Conservation (phyloP, 2,888 invertebrate species). For the Melieria crassipennis region DNA sequence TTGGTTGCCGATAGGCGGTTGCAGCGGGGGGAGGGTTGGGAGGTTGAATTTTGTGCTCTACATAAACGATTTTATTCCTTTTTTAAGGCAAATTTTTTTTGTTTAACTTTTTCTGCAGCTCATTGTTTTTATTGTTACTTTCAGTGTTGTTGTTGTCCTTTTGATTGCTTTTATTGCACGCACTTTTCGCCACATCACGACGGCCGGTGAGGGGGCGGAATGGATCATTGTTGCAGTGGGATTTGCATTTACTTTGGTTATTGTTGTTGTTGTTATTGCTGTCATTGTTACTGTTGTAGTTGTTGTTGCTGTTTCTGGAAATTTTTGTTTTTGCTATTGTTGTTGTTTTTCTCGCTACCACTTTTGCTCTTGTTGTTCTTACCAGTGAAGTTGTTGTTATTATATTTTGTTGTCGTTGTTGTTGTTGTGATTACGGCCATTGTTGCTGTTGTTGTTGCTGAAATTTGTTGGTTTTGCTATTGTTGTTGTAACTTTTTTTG, state of each 20-base stretch:
- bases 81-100: no score
- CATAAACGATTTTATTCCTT: no score
- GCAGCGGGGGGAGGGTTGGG: no score
- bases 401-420: slow-evolving; percentile 8
- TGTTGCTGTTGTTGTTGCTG: slow-evolving; percentile 12
- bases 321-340: not conserved
- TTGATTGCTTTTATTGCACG: slow-evolving; percentile 30
- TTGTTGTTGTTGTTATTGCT: slow-evolving; percentile 1
- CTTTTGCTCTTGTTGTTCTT: slow-evolving; percentile 14
- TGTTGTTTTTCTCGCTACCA: not conserved
- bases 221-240: no score
- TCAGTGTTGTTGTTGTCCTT: slow-evolving; percentile 16
- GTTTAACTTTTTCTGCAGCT: no score
- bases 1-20: no score
- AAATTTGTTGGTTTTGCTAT: slow-evolving; percentile 2
- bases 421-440: slow-evolving; percentile 21
- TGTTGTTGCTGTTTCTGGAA: not conserved
- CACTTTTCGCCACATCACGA: slow-evolving; percentile 19
- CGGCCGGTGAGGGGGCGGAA: no score
- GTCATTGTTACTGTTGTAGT: not conserved
- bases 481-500: slow-evolving; percentile 21
- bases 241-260: no score
- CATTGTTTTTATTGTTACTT: not conserved
- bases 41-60: no score
- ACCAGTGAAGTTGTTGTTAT: slow-evolving; percentile 4